These are phyloP conservation scores for Merodon equestris DNA, from an alignment of 2,888 invertebrate species.

Conservation along the genomic window DNA sequence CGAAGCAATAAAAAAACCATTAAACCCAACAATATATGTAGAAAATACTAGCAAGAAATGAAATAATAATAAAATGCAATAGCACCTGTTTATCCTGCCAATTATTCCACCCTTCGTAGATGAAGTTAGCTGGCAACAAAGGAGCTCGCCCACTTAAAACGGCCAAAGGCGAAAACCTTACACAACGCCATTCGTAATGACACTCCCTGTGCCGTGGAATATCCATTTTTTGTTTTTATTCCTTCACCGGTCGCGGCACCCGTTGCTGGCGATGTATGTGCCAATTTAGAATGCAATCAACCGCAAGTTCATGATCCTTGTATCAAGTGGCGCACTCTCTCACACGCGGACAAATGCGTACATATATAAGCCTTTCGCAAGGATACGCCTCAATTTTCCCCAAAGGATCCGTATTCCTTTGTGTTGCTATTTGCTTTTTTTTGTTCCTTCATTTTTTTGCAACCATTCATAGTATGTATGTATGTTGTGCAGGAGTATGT, in stretches of 20 bases:
- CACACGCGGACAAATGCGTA: conserved; percentile 4
- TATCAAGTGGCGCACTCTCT: conserved; percentile 41
- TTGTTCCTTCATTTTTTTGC: conserved; percentile 15
- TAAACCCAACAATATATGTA: background rate
- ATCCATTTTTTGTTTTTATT: conserved; percentile 9
- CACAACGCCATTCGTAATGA: conserved; percentile 17
- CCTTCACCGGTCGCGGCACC: conserved; percentile 3
- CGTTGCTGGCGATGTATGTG: conserved; percentile 6
- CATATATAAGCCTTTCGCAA: conserved; percentile 2
- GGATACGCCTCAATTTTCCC: conserved; percentile 29
- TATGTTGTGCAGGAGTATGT: background rate
- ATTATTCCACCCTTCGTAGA: conserved; percentile 37
- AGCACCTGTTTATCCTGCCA: conserved; percentile 54
- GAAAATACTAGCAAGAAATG: conserved; percentile 6
- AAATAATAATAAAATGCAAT: conserved; percentile 43
- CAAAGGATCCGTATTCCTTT: conserved; percentile 36
- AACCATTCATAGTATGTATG: too few species aligned
- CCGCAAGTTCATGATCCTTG: conserved; percentile 66
- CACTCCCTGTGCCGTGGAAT: conserved; percentile 21
- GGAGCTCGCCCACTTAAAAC: background rate
- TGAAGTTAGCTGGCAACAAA: conserved; percentile 15
- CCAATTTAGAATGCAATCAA: conserved; percentile 67
- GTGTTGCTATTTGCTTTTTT: conserved; percentile 3
- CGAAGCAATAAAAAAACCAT: conserved; percentile 40
- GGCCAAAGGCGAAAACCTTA: background rate